Conservation (phyloP, 2,797 vertebrate species). For the Pachyuromys duprasi region DNA sequence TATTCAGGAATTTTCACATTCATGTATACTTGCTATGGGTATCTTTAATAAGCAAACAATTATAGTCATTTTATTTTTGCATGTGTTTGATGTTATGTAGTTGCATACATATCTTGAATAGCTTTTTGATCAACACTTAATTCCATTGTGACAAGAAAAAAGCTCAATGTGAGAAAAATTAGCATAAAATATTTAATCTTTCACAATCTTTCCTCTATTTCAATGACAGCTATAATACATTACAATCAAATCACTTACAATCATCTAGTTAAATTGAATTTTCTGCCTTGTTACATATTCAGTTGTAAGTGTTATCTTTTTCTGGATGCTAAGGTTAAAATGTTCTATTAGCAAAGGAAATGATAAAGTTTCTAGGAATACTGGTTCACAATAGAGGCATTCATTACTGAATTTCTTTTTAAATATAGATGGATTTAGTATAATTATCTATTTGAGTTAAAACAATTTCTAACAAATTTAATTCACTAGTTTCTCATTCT, state of each 20-base stretch:
- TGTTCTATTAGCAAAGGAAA: conserved; percentile 4
- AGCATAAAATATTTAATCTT: conserved; percentile 44
- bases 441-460: conserved; percentile 10
- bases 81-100: background rate
- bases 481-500: background rate
- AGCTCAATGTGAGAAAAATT: background rate
- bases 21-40: background rate
- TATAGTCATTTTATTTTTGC: background rate
- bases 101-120: background rate
- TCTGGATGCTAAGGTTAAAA: conserved; percentile 39
- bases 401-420: conserved; percentile 32
- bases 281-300: conserved; percentile 41
- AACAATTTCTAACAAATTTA: conserved; percentile 34
- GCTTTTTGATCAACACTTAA: background rate
- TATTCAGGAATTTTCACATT: background rate
- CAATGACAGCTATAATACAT: conserved; percentile 18
- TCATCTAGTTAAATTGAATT: background rate
- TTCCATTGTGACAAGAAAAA: conserved; percentile 41
- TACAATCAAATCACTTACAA: conserved; percentile 13
- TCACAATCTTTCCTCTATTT: conserved; percentile 39
- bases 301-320: conserved; percentile 48
- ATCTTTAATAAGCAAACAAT: background rate
- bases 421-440: conserved; percentile 22
- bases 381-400: background rate
- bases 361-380: background rate